Base-by-base conservation (phyloP, 1,140 invertebrate species). In the Drosophila yakuba region DNA sequence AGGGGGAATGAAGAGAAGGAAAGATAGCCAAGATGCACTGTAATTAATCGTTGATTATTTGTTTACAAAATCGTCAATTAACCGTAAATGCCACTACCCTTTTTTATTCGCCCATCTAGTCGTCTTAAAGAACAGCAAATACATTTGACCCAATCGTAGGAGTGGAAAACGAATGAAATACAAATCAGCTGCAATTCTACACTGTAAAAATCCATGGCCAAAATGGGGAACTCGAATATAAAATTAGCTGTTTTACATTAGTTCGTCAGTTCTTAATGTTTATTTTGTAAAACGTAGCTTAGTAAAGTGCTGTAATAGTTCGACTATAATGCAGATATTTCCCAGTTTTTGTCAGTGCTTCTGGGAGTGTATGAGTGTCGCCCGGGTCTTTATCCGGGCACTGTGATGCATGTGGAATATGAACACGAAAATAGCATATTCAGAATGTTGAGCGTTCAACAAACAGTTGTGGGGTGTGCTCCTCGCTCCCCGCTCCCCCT, bases 351-450 rank as follows among this genome's bases (percentile, higher is more conserved):
- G 25, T 25, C 2, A 38, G 25, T 72, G 54, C 54, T 14, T 43
- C 45, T 45, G 20, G 41, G 14, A 45, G 3, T 52, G 17, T 35
- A 23, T 61, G 17, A 52, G 43, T 76, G 43, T 71, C 36, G 56
- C 39, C 59, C 52, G 71, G 56, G 57, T 55, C 44, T 81, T 52
- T 51, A 66, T 45, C 59, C 55, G 48, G 50, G 59, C 56, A 68
- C 71, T 83, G 80, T 62, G 74, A 54, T 84, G 80, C 73, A 84
- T 80, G 76, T 76, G 76, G 78, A 84, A 84, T 68, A 86, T 71
- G 83, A 79, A 82, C 83, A 77, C 72, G 58, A 89, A 86, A 86
- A 86, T 86, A 86, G 83, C 83, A 67, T 76, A 79, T 78, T 59
- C 80, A 41, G 52, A 76, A 72, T 63, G 55, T 43, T 83, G 56